Base-by-base conservation (phyloP, 2,888 invertebrate species). In the Trissoscelio sp. region DNA sequence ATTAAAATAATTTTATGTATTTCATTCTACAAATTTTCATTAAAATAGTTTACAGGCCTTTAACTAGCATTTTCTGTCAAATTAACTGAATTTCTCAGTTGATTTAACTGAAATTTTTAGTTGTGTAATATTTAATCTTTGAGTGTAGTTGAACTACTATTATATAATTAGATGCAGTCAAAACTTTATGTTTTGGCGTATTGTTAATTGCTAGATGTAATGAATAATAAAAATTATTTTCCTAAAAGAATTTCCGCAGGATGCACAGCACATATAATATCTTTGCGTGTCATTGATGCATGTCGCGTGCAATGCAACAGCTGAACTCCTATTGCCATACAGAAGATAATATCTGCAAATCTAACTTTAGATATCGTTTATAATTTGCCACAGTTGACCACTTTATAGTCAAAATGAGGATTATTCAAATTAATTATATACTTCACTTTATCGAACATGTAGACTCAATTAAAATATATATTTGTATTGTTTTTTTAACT, bases 211-310 rank as follows among this genome's bases (percentile, higher is more conserved):
- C 9, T 6, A 5, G 6, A 7, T 11, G 11, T 34, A 34, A 34
- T 34, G 34, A 9, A 34, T 34, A 39, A 39, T 39, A 39, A 39
- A 3, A n/a, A 39, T 14, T 39, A 14, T 12, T 12, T 14, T 3
- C 14, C 3, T 34, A 44, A 44, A 44, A 44, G 44, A 44, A 44
- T 44, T 16, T 44, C 18, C 18, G 9, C 12, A 46, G 34, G 34
- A 48, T 28, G 44, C 44, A 22, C 28, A 62, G 14, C 22, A 37
- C 20, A 48, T 18, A 24, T 66, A 51, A 51, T 14, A 48, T 20
- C 66, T 48, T 66, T 51, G 66, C 66, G 66, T 66, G 66, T n/a
- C 51, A 51, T 31, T 48, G 11, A 66, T 66, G 51, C 37, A 66
- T 37, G 66, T 66, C 51, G 66, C 66, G 66, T 66, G 66, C 46